Base-by-base conservation (phyloP, 2,113 vertebrate species). In the Podiceps cristatus region DNA sequence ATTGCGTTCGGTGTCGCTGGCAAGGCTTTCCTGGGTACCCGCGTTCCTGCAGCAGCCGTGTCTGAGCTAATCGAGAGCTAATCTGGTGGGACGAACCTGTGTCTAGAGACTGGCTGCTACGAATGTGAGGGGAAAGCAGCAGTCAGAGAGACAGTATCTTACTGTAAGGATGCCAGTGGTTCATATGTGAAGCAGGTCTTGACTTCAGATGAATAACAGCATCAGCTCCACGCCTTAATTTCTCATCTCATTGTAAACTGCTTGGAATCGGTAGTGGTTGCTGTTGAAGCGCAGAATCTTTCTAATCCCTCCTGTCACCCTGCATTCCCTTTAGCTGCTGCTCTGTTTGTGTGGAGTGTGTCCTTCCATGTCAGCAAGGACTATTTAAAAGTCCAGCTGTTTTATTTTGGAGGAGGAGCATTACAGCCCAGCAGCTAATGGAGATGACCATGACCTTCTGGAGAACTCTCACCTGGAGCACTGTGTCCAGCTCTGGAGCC, bases 11-110 rank as follows among this genome's bases (percentile, higher is more conserved):
- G 27, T 76, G 68, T 40, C 71, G 15, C 52, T 63, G 85, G 29
- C 58, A 9, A 35, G 68, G 73, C 52, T 49, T 7, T 35, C 0
- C 0, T 24, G 0, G 0, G 16, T 44, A 5, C 76, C 55, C 0
- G 0, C n/a, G 56, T 22, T 45, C 49, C 50, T 56, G 50, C 71
- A 56, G 55, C 19, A 25, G 33, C 19, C 10, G 0, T 25, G 40
- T 27, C 63, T 20, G 84, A 75, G 75, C 62, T 72, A 1, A 12
- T 9, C 0, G 3, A 31, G 82, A 35, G 53, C 44, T 25, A 23
- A 6, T 16, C n/a, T 11, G 66, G 11, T 13, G 19, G 59, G 75
- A 15, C 37, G 17, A 1, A 9, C 16, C 15, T 6, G 60, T 8
- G 14, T 13, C 62, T 63, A 11, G 53, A 63, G 49, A 14, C 35